Conservation (phyloP, 2,888 invertebrate genomes). For the Chymomyza amoena region DNA sequence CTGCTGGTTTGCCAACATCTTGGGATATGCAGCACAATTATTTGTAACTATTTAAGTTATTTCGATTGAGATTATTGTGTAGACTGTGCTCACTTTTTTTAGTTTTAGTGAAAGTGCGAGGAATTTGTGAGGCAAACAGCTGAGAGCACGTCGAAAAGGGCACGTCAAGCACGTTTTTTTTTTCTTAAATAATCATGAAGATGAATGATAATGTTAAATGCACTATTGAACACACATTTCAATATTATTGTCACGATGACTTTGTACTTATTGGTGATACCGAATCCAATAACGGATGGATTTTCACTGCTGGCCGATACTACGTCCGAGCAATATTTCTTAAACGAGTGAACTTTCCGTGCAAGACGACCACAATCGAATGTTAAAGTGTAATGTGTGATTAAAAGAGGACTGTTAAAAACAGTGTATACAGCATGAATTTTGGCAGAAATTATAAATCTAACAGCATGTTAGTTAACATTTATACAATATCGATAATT, state of each 20-base stretch:
- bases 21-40: slow-evolving; percentile 59
- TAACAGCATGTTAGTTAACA: background rate
- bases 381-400: slow-evolving; percentile 2
- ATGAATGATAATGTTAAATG: slow-evolving; percentile 56
- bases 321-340: slow-evolving; percentile 54
- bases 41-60: slow-evolving; percentile 23
- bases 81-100: background rate
- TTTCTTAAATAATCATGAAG: slow-evolving; percentile 13
- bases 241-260: slow-evolving; percentile 44
- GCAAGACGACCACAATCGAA: background rate
- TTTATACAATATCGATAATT: background rate
- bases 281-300: slow-evolving; percentile 19
- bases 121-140: slow-evolving; percentile 25
- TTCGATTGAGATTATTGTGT: background rate
- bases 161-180: background rate
- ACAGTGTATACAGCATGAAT: background rate
- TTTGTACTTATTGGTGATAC: slow-evolving; percentile 50
- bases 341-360: background rate
- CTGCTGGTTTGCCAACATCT: slow-evolving; percentile 50
- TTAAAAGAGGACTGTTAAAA: background rate
- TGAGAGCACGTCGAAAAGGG: slow-evolving; percentile 4
- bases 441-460: background rate
- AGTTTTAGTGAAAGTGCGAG: slow-evolving; percentile 54
- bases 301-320: slow-evolving; percentile 63
- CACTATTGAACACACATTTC: slow-evolving; percentile 47